These are phyloP conservation scores for Creontiades dilutus DNA, from an alignment of 2,888 invertebrate genomes.

Conservation along the genomic window DNA sequence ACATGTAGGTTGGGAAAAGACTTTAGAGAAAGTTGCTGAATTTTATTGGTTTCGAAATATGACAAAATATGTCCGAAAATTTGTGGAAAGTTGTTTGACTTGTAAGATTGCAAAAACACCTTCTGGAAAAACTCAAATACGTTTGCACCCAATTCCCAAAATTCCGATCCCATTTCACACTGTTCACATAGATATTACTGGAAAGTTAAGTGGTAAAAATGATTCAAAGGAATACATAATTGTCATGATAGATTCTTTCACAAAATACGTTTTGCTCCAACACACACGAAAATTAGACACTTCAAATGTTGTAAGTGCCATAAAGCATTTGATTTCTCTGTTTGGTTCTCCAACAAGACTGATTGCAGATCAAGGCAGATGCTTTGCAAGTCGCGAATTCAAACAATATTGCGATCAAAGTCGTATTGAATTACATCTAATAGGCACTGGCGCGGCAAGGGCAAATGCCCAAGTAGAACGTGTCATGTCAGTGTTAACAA, in stretches of 20 bases:
- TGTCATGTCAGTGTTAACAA: too few species aligned
- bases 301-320: not conserved
- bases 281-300: not conserved
- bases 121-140: not conserved
- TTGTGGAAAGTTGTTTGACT: not conserved
- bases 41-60: constrained; percentile 46
- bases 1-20: constrained; percentile 48
- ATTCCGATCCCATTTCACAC: not conserved
- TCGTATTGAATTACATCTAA: not conserved
- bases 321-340: not conserved
- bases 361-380: not conserved
- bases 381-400: not conserved
- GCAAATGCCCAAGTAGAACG: not conserved
- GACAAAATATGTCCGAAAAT: constrained; percentile 3
- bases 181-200: not conserved
- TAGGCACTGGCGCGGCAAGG: not conserved
- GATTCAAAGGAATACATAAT: constrained; percentile 6
- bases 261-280: not conserved
- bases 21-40: too few species aligned
- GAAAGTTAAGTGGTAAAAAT: not conserved
- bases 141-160: not conserved
- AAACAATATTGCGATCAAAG: not conserved
- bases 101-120: not conserved
- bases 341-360: not conserved
- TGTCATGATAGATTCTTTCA: not conserved